Conservation (phyloP, 2,888 invertebrate species). For the Galerucella pusilla region DNA sequence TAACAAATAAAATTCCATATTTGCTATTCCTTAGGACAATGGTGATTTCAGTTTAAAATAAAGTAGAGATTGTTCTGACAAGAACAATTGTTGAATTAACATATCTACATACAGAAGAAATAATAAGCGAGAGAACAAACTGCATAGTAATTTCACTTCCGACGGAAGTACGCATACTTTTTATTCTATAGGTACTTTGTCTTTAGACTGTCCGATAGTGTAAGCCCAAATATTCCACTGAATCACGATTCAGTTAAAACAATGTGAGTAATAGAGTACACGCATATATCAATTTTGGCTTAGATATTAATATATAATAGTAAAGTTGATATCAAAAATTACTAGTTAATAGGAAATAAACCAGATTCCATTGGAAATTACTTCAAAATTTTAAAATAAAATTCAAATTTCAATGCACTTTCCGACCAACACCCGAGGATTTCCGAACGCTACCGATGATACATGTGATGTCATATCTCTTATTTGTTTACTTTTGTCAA, state of each 20-base stretch:
- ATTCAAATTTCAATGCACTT: too few relatives aligned
- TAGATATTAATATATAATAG: too few relatives aligned
- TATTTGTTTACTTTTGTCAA: too few relatives aligned
- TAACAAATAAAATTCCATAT: conserved; percentile 24
- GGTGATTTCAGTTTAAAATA: conserved; percentile 28
- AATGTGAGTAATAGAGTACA: too few relatives aligned
- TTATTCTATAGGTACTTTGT: conserved; percentile 31
- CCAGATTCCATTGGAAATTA: too few relatives aligned
- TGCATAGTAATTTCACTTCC: conserved; percentile 49
- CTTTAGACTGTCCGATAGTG: background rate
- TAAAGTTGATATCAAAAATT: too few relatives aligned
- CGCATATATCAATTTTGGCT: too few relatives aligned
- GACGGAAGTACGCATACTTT: conserved; percentile 56
- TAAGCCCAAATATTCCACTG: conserved; percentile 14
- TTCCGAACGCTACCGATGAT: too few relatives aligned
- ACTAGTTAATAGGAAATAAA: too few relatives aligned
- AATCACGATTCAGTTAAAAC: background rate
- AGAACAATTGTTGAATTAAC: conserved; percentile 40
- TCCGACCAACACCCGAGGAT: too few relatives aligned
- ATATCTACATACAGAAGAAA: conserved; percentile 37
- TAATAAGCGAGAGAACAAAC: conserved; percentile 24
- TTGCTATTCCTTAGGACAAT: conserved; percentile 33
- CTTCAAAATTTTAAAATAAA: too few relatives aligned
- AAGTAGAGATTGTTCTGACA: conserved; percentile 25
- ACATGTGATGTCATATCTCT: too few relatives aligned